Evolutionary conservation across 2,888 invertebrate genomes (phyloP), one percentile per base, ranked within the genome.

Genomic region (Drosophila mettleri): DNA sequence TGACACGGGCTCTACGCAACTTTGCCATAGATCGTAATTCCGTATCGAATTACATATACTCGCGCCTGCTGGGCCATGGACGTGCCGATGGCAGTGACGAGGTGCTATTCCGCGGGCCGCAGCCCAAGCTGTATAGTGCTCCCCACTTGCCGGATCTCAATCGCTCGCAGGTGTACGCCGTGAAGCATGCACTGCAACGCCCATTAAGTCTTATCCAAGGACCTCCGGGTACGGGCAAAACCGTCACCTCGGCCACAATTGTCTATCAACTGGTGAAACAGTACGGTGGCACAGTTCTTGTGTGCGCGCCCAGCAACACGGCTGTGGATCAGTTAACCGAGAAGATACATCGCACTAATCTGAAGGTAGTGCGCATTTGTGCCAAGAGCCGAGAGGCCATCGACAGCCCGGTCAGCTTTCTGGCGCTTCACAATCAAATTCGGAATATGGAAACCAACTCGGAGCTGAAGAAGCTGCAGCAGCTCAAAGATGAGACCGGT

Each of bases 261-360:
- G 99, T 99, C 3, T 99, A 99, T 92, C 99, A 99, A 91, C 93
- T 99, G 62, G 98, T 98, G 0, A 96, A 98, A 88, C 98, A 98
- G 90, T 98, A 96, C 81, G 97, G 97, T 5, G 97, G 97, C 1
- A 97, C 98, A 0, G 98, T 99, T 0, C 93, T 99, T 2, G 99
- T 99, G 0, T 99, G 99, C 91, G 99, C 99, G 0, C 99, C 99
- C 0, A 98, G 98, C 68, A 99, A 99, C 92, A 99, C 99, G 1
- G 99, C 99, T 24, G 99, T 99, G 0, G 99, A 99, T 92, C 99
- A 99, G 90, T 94, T 99, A 18, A 99, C 99, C 0, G 99, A 99
- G 92, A 99, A 99, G 92, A 99, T 99, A 59, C 99, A 99, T 92
- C 95, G 96, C 78, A 99, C 99, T 7, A 99, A 99, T 49, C 93